Percentiles rank a stretch among this genome's conserved stretches.
phyloP scores from a whole-genome alignment of 2,797 vertebrate species.

The Galago senegalensis region DNA sequence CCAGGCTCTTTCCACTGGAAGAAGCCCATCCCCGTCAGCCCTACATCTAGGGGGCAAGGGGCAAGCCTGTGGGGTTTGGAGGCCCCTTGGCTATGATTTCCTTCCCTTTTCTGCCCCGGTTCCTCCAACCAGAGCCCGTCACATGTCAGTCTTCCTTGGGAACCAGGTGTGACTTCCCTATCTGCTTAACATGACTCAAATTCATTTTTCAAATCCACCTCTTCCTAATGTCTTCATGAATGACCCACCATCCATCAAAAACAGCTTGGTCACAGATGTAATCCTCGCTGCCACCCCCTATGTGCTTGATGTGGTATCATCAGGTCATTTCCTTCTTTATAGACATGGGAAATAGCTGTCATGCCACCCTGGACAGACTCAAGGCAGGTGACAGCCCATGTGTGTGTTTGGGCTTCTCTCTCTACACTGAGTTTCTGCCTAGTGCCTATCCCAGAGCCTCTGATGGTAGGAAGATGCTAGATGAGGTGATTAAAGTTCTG shows the following conservation, averaged over 20 bases:
- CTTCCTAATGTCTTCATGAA: constrained; percentile 38
- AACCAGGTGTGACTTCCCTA: constrained; percentile 35
- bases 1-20: not conserved
- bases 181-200: not conserved
- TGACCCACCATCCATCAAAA: constrained; percentile 63
- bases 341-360: not conserved
- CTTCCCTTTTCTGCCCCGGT: not conserved
- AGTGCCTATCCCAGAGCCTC: accelerated
- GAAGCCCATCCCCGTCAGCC: not conserved
- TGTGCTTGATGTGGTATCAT: not conserved
- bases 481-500: not conserved
- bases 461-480: not conserved
- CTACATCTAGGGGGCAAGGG: not conserved
- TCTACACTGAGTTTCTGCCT: not conserved
- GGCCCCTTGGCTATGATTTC: not conserved
- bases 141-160: not conserved
- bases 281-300: not conserved
- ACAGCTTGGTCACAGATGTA: not conserved
- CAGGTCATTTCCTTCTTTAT: not conserved
- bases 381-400: too few relatives aligned
- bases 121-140: not conserved
- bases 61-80: not conserved
- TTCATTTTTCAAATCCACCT: not conserved
- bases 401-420: not conserved
- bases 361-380: accelerated